These are phyloP conservation scores for Hucho hucho DNA, from an alignment of 2,113 vertebrate genomes.

Conservation along the genomic window DNA sequence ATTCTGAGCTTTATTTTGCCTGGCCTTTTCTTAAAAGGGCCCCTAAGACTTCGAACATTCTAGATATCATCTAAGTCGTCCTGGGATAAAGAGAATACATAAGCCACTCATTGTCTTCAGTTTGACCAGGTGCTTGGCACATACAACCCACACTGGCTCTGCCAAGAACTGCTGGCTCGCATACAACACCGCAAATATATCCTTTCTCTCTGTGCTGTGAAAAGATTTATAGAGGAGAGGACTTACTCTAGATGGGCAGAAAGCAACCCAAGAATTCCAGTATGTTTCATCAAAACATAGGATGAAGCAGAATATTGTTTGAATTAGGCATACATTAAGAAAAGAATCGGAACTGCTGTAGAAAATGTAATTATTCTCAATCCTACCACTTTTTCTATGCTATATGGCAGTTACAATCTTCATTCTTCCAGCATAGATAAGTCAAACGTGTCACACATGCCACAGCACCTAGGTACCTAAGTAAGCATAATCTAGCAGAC, in stretches of 20 bases:
- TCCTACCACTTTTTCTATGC: not conserved
- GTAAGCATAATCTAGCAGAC: not conserved
- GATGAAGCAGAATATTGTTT: not conserved
- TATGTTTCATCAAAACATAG: not conserved
- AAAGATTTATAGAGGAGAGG: conserved; percentile 30
- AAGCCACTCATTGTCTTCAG: conserved; percentile 77
- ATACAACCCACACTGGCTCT: conserved; percentile 56
- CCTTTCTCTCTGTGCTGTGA: conserved; percentile 49
- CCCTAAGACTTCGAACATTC: conserved; percentile 59
- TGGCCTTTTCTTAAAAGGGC: conserved; percentile 64
- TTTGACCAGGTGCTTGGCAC: conserved; percentile 80
- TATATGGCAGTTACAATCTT: conserved; percentile 14
- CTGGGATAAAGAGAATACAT: conserved; percentile 71
- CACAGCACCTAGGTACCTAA: not conserved
- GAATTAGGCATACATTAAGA: no score
- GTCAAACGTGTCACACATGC: conserved; percentile 24
- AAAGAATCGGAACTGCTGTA: not conserved
- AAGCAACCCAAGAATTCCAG: not conserved
- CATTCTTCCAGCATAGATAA: conserved; percentile 23
- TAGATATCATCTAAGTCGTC: conserved; percentile 64
- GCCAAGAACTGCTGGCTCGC: conserved; percentile 71
- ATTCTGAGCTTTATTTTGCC: conserved; percentile 54
- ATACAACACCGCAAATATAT: conserved; percentile 68
- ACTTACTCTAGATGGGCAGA: conserved; percentile 9
- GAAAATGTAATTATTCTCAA: not conserved